Percentiles rank a stretch among this genome's conserved stretches.
Evolutionary conservation across 2,113 vertebrate genomes (phyloP).

Genomic region (Todiramphus chloris): DNA sequence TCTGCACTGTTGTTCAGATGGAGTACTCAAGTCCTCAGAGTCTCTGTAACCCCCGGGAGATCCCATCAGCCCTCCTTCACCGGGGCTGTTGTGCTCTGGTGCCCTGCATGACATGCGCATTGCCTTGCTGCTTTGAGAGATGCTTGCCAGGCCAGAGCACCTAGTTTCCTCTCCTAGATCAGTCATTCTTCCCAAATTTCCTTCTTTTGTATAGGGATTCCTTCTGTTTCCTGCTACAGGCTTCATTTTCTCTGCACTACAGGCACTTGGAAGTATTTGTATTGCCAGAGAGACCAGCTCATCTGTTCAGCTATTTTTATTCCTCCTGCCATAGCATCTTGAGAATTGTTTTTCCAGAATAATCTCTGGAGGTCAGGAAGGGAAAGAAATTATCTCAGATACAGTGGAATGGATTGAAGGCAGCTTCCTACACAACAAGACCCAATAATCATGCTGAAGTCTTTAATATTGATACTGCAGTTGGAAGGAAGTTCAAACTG

Average conservation of each 20-base stretch:
- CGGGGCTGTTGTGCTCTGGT: background rate
- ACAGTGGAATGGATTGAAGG: background rate
- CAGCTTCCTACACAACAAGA: background rate
- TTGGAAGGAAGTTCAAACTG: background rate
- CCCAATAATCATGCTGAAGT: background rate
- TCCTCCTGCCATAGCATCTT: background rate
- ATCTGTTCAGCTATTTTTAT: slow-evolving; percentile 14
- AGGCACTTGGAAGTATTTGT: background rate
- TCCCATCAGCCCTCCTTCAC: background rate
- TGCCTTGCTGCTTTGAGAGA: background rate
- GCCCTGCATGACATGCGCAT: background rate
- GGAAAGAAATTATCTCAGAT: background rate
- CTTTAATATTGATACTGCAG: background rate
- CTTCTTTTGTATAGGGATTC: slow-evolving; percentile 72
- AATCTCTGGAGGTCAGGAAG: background rate
- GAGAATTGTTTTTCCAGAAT: slow-evolving; percentile 8
- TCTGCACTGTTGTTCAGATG: rapidly evolving
- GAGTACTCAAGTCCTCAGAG: background rate
- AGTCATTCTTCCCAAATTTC: slow-evolving; percentile 62
- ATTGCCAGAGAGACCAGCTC: background rate
- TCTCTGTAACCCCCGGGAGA: background rate
- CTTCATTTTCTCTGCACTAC: background rate
- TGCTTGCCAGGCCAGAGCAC: background rate
- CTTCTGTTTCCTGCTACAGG: slow-evolving; percentile 32
- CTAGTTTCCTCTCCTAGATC: slow-evolving; percentile 53